These are phyloP conservation scores for Tupaia tana DNA, from an alignment of 2,113 vertebrate species.

Conservation along the genomic window DNA sequence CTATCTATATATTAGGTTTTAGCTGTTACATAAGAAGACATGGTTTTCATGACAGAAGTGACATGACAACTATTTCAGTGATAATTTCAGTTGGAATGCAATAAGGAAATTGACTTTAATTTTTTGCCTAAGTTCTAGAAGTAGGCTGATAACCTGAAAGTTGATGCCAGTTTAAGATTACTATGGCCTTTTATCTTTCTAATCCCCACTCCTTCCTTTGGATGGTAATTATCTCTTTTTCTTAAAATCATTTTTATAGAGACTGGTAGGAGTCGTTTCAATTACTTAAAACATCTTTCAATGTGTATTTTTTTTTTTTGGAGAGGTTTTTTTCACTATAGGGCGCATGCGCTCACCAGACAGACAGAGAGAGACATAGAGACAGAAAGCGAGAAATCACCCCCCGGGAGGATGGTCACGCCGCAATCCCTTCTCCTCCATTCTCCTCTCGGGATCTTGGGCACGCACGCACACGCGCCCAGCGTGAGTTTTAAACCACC, in stretches of 20 bases:
- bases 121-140: slow-evolving; percentile 71
- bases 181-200: slow-evolving; percentile 30
- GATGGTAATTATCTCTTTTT: slow-evolving; percentile 52
- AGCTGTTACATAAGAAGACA: slow-evolving; percentile 59
- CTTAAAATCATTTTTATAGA: slow-evolving; percentile 51
- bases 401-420: no score
- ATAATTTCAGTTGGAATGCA: slow-evolving; percentile 60
- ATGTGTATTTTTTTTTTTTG: neutral
- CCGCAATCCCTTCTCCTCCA: no score
- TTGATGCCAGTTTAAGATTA: slow-evolving; percentile 23
- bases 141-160: slow-evolving; percentile 40
- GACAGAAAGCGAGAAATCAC: no score
- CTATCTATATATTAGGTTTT: slow-evolving; percentile 63
- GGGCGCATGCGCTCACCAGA: no score
- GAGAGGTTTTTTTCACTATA: no score
- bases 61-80: slow-evolving; percentile 53
- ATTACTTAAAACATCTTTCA: slow-evolving; percentile 29
- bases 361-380: no score
- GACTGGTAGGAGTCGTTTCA: neutral
- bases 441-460: no score
- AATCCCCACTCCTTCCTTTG: neutral
- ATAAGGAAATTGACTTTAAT: slow-evolving; percentile 68
- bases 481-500: no score
- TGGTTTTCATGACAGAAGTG: slow-evolving; percentile 63
- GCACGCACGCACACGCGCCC: no score